phyloP scores from a whole-genome alignment of 2,113 vertebrate species.

The Pomatorhinus ruficollis region DNA sequence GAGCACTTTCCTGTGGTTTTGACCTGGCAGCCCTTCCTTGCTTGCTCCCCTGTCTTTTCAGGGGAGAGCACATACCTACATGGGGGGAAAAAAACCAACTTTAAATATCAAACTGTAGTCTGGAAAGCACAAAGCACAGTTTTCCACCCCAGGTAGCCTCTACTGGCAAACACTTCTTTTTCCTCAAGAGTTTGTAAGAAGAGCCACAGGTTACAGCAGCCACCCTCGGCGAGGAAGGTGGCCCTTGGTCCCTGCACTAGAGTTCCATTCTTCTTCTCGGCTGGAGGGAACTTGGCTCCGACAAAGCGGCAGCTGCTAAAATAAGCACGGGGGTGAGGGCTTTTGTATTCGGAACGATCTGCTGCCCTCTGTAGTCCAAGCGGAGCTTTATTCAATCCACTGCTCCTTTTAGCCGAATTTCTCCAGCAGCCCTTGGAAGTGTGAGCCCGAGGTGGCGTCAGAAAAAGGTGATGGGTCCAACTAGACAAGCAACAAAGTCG shows the following conservation, averaged over 20 bases:
- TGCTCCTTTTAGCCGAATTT: background rate
- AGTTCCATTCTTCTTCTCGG: background rate
- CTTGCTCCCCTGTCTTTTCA: background rate
- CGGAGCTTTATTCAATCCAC: background rate
- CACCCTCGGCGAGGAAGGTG: accelerated
- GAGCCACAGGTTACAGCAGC: background rate
- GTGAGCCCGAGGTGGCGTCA: accelerated
- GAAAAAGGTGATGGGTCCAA: background rate
- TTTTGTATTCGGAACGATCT: background rate
- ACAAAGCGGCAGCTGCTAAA: background rate
- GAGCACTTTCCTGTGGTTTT: background rate
- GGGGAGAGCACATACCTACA: accelerated
- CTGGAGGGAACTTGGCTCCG: background rate
- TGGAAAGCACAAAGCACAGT: background rate
- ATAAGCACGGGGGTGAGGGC: background rate
- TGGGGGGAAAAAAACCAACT: accelerated
- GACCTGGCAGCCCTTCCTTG: background rate
- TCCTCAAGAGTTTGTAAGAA: background rate
- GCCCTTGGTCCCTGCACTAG: background rate
- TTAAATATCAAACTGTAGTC: background rate
- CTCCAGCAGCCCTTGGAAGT: background rate
- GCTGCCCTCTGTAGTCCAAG: conserved; percentile 28
- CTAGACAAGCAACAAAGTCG: background rate
- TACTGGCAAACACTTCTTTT: background rate
- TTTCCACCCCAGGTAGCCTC: background rate